These are phyloP conservation scores for Paratilapia polleni DNA, from an alignment of 2,113 vertebrate genomes.

Conservation along the genomic window DNA sequence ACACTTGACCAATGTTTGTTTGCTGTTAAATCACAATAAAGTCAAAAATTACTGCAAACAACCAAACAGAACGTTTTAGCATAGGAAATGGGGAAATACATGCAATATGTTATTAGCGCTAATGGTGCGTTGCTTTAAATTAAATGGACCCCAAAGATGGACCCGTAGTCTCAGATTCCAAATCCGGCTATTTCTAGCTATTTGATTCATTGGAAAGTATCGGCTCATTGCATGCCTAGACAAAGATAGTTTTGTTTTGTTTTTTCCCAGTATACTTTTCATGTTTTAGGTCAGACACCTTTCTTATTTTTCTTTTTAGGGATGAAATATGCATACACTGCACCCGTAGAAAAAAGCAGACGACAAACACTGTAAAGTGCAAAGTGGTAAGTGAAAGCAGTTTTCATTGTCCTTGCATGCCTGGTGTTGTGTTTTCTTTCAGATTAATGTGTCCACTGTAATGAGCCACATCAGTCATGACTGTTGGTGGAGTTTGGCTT, in stretches of 20 bases:
- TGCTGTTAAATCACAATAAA: not conserved
- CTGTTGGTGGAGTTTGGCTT: conserved; percentile 27
- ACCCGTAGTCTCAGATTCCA: not conserved
- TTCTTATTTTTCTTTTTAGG: conserved; percentile 53
- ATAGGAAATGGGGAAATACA: not conserved
- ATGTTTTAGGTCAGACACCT: conserved; percentile 21
- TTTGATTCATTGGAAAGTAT: not conserved
- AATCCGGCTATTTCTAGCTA: not conserved
- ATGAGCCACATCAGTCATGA: conserved; percentile 42
- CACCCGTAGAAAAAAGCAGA: conserved; percentile 67
- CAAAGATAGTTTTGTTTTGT: conserved; percentile 7
- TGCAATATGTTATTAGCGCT: not conserved
- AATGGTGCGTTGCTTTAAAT: not conserved
- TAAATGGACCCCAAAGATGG: not conserved
- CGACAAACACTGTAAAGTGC: conserved; percentile 68
- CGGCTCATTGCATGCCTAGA: not conserved
- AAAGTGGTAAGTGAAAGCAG: conserved; percentile 76
- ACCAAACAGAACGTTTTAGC: not conserved
- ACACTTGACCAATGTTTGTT: not conserved
- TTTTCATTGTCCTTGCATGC: conserved; percentile 58
- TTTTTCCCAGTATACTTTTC: conserved; percentile 11
- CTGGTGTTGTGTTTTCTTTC: conserved; percentile 42
- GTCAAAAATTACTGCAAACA: not conserved
- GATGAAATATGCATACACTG: conserved; percentile 79
- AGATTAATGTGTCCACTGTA: conserved; percentile 31